phyloP scores from a whole-genome alignment of 2,888 invertebrate species.

The Sipha maydis region DNA sequence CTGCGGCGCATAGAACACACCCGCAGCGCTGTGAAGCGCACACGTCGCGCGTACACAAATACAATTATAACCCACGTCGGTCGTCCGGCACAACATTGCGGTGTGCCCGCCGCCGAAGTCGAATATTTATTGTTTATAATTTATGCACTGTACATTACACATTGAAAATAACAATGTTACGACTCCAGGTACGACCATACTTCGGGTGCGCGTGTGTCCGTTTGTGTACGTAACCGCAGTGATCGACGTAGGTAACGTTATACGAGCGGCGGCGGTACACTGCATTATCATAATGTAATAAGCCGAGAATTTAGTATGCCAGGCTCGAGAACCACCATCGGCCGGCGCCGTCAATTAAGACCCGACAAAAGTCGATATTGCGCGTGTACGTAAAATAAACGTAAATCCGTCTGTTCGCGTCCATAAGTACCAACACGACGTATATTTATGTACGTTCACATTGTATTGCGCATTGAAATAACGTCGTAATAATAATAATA shows the following conservation, averaged over 20 bases:
- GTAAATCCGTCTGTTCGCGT: not conserved
- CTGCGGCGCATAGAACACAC: not conserved
- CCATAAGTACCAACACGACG: not conserved
- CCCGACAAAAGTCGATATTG: not conserved
- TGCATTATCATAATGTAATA: too few relatives aligned
- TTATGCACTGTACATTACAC: not conserved
- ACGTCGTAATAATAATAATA: constrained; percentile 32
- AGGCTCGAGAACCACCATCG: not conserved
- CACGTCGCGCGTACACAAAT: not conserved
- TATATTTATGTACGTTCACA: not conserved
- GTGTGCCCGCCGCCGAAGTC: constrained; percentile 2
- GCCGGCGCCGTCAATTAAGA: constrained; percentile 24
- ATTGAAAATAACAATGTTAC: not conserved
- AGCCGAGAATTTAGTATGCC: not conserved
- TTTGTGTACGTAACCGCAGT: not conserved
- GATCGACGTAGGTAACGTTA: too few relatives aligned
- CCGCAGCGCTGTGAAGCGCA: constrained; percentile 16
- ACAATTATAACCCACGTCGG: constrained; percentile 37
- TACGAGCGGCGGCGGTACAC: too few relatives aligned
- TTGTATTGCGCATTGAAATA: not conserved
- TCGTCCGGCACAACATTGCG: not conserved
- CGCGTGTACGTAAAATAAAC: not conserved
- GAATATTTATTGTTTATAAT: constrained; percentile 38
- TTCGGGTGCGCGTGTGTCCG: too few relatives aligned
- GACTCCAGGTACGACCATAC: too few relatives aligned